phyloP scores from a whole-genome alignment of 2,113 vertebrate species.

The Atherinomorus stipes region DNA sequence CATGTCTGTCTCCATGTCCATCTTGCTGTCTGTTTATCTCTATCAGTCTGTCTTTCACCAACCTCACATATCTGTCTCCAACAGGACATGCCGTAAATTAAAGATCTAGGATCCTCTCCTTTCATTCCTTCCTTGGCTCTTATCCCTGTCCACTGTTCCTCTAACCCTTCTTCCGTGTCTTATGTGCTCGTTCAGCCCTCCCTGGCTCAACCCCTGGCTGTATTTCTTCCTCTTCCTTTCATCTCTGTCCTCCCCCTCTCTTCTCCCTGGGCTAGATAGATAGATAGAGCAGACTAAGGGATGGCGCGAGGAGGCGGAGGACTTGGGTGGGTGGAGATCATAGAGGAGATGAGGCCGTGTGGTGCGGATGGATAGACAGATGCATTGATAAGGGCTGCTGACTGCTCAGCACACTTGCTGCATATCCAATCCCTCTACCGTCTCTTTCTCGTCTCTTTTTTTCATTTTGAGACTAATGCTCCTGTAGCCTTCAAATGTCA shows the following conservation, averaged over 20 bases:
- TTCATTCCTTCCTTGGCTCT: slow-evolving; percentile 59
- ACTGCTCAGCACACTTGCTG: slow-evolving; percentile 63
- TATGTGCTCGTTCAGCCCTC: slow-evolving; percentile 53
- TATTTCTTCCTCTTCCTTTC: slow-evolving; percentile 66
- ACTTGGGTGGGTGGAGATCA: slow-evolving; percentile 73
- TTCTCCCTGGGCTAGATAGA: slow-evolving; percentile 52
- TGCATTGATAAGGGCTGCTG: slow-evolving; percentile 81
- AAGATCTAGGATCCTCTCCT: slow-evolving; percentile 56
- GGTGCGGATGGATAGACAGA: slow-evolving; percentile 78
- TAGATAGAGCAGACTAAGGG: slow-evolving; percentile 37
- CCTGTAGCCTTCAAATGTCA: slow-evolving; percentile 77
- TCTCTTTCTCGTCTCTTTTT: slow-evolving; percentile 46
- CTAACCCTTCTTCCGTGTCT: slow-evolving; percentile 60
- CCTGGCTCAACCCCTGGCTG: slow-evolving; percentile 54
- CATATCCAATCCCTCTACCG: slow-evolving; percentile 67
- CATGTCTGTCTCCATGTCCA: slow-evolving; percentile 18
- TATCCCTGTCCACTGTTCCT: slow-evolving; percentile 57
- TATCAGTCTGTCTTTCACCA: slow-evolving; percentile 27
- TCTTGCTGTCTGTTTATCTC: slow-evolving; percentile 38
- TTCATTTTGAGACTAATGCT: slow-evolving; percentile 73
- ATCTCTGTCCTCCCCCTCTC: slow-evolving; percentile 69
- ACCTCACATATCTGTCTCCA: slow-evolving; percentile 50
- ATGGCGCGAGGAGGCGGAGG: slow-evolving; percentile 50
- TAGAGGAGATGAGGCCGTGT: slow-evolving; percentile 76
- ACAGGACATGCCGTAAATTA: slow-evolving; percentile 54